Conservation (phyloP, 2,888 invertebrate genomes). For the Spatulosminthurus flaviceps region DNA sequence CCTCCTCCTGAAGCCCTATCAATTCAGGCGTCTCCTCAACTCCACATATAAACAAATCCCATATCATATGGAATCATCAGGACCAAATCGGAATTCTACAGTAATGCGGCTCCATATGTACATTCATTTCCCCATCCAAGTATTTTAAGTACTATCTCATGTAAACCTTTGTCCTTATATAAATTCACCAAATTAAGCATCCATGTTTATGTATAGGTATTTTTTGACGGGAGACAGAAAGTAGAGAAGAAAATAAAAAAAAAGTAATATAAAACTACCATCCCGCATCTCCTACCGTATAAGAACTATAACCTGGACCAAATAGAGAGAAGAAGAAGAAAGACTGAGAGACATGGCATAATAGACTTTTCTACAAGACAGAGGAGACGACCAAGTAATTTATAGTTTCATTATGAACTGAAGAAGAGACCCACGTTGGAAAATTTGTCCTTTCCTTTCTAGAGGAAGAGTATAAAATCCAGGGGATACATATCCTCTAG, state of each 20-base stretch:
- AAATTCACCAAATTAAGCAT: too few species aligned
- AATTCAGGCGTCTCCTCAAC: conserved; percentile 21
- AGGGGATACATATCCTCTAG: too few species aligned
- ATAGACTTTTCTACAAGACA: conserved; percentile 36
- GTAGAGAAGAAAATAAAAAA: conserved; percentile 6
- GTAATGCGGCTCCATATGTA: background rate
- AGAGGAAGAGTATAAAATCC: background rate
- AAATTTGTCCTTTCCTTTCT: conserved; percentile 1
- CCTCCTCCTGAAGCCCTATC: conserved; percentile 12
- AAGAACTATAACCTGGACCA: too few species aligned
- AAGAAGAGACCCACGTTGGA: conserved; percentile 9
- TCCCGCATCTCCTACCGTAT: background rate
- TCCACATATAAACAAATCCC: background rate
- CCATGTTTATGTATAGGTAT: too few species aligned
- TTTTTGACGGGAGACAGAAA: background rate
- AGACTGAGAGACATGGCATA: conserved; percentile 38
- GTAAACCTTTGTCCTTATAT: too few species aligned
- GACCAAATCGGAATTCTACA: conserved; percentile 8
- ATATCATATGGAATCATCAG: background rate
- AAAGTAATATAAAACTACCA: conserved; percentile 4
- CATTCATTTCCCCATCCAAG: background rate
- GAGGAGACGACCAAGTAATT: conserved; percentile 42
- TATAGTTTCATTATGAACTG: conserved; percentile 46
- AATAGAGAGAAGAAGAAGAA: background rate
- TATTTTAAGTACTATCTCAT: too few species aligned